Percentiles rank a stretch among this genome's conserved stretches.
phyloP scores from a whole-genome alignment of 2,888 invertebrate genomes.

The Orthosia gothica region DNA sequence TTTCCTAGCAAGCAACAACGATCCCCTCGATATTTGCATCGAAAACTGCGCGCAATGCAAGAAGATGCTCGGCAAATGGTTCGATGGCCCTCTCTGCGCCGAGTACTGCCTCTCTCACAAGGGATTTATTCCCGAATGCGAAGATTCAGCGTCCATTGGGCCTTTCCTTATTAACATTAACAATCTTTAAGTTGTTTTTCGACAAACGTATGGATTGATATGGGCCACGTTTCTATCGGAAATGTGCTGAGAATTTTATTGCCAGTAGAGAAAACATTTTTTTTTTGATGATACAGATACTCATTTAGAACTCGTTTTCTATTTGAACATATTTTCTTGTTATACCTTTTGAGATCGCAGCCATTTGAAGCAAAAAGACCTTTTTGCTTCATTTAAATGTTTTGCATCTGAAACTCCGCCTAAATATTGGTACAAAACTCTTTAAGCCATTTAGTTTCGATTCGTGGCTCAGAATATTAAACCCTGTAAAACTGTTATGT shows the following conservation, averaged over 20 bases:
- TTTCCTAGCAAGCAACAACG: slow-evolving; percentile 87
- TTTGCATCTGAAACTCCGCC: neutral
- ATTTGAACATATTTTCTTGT: no score
- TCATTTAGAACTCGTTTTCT: neutral
- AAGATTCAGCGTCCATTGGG: slow-evolving; percentile 94
- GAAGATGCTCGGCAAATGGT: slow-evolving; percentile 96
- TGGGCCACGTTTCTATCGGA: slow-evolving; percentile 17
- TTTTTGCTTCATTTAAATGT: neutral
- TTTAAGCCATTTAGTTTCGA: slow-evolving; percentile 4
- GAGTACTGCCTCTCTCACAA: slow-evolving; percentile 96
- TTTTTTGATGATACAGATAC: neutral
- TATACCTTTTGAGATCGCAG: neutral
- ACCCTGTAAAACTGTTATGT: slow-evolving; percentile 49
- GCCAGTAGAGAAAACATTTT: slow-evolving; percentile 2
- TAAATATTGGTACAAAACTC: neutral
- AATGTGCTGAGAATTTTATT: slow-evolving; percentile 15
- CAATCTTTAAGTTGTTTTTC: slow-evolving; percentile 76
- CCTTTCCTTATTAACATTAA: slow-evolving; percentile 92
- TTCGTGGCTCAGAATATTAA: slow-evolving; percentile 19
- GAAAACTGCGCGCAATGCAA: slow-evolving; percentile 97
- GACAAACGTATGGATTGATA: slow-evolving; percentile 26
- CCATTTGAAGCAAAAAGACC: neutral
- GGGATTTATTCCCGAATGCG: slow-evolving; percentile 97
- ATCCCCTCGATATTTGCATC: slow-evolving; percentile 93
- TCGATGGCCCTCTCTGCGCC: slow-evolving; percentile 96